These are phyloP conservation scores for Neolamprologus devosi DNA, from an alignment of 2,113 vertebrate genomes.

Conservation along the genomic window DNA sequence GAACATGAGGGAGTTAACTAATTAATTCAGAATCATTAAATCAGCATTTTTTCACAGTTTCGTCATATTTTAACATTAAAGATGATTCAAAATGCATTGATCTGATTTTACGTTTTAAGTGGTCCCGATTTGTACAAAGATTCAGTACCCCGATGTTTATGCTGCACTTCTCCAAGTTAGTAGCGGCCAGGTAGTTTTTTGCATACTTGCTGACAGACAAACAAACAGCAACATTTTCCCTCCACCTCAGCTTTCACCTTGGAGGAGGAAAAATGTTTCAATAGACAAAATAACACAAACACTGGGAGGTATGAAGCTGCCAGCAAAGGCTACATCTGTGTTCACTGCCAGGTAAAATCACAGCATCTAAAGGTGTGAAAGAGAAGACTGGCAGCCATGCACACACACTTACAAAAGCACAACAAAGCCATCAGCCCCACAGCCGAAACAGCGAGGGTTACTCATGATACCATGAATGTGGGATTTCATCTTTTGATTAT, in stretches of 20 bases:
- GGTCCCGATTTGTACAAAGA: fast-evolving
- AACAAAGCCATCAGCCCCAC: not conserved
- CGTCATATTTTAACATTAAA: not conserved
- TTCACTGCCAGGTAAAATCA: slow-evolving; percentile 28
- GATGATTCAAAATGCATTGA: not conserved
- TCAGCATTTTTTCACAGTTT: not conserved
- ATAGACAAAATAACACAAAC: not conserved
- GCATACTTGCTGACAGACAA: not conserved
- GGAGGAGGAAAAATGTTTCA: not conserved
- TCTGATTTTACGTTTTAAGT: not conserved
- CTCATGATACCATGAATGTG: not conserved
- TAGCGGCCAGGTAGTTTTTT: not conserved
- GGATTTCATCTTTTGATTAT: not conserved
- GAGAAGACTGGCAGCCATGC: not conserved
- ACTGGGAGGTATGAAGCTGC: not conserved
- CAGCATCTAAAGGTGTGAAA: slow-evolving; percentile 10
- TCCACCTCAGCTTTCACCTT: not conserved
- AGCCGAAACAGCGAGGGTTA: not conserved
- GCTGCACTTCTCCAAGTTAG: not conserved
- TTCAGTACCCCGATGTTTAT: not conserved
- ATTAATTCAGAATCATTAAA: not conserved
- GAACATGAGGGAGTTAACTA: not conserved
- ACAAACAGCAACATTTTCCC: not conserved
- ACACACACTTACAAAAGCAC: not conserved
- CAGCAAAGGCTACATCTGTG: not conserved